Evolutionary conservation across 2,888 invertebrate species (phyloP).

Genomic region (Hirtodrosophila cameraria): DNA sequence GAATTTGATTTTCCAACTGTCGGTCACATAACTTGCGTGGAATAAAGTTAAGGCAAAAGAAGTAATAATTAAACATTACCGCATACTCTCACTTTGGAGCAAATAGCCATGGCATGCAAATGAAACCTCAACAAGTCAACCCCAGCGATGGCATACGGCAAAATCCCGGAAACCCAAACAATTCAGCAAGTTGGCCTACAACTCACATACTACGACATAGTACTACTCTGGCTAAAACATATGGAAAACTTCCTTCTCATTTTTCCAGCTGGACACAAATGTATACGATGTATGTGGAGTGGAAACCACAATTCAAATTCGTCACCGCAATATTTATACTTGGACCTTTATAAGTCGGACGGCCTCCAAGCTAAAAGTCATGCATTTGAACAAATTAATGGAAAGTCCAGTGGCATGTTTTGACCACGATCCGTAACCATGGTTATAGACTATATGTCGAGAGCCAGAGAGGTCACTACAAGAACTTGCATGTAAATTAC

Average conservation of each 20-base stretch:
- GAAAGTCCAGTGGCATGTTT: slow-evolving; percentile 76
- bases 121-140: slow-evolving; percentile 78
- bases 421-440: slow-evolving; percentile 72
- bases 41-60: slow-evolving; percentile 57
- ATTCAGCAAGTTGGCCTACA: slow-evolving; percentile 36
- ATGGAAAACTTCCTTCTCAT: slow-evolving; percentile 14
- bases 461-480: slow-evolving; percentile 59
- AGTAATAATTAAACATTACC: slow-evolving; percentile 68
- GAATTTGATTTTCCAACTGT: slow-evolving; percentile 48
- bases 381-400: slow-evolving; percentile 68
- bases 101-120: slow-evolving; percentile 64
- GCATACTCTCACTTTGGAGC: slow-evolving; percentile 15
- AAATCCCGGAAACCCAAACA: slow-evolving; percentile 67
- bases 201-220: too few relatives aligned
- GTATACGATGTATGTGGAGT: slow-evolving; percentile 20
- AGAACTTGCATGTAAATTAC: slow-evolving; percentile 47
- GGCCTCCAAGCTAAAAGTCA: slow-evolving; percentile 48
- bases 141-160: slow-evolving; percentile 13
- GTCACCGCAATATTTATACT: slow-evolving; percentile 41
- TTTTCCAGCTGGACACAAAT: slow-evolving; percentile 19
- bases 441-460: slow-evolving; percentile 45
- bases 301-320: slow-evolving; percentile 34
- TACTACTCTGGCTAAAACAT: slow-evolving; percentile 13
- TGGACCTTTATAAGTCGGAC: slow-evolving; percentile 25
- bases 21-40: slow-evolving; percentile 52